A percentile compares a stretch with the other conserved stretches of the same genome.
Conservation (phyloP, 2,888 invertebrate genomes). For the Corbicula japonica region DNA sequence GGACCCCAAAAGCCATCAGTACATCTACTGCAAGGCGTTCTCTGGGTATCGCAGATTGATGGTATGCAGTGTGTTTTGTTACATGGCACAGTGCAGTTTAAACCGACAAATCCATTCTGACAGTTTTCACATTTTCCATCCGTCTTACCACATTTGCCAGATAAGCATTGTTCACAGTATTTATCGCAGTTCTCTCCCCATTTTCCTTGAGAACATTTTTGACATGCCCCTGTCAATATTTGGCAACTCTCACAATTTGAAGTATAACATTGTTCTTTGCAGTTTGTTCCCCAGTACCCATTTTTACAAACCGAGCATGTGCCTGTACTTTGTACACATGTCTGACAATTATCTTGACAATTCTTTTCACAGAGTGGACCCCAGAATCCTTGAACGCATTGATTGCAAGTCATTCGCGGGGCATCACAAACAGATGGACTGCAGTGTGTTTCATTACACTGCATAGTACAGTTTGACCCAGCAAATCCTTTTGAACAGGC, state of each 20-base stretch:
- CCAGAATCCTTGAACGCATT: too few relatives aligned
- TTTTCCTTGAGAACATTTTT: background rate
- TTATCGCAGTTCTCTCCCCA: background rate
- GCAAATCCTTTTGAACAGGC: too few relatives aligned
- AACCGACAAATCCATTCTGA: background rate
- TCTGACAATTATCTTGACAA: background rate
- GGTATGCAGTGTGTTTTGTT: background rate
- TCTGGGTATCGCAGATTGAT: background rate
- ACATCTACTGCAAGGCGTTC: background rate
- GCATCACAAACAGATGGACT: too few relatives aligned
- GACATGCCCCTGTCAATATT: background rate
- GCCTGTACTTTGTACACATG: background rate
- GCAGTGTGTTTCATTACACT: too few relatives aligned
- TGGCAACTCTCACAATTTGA: background rate
- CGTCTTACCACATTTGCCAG: background rate
- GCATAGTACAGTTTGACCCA: too few relatives aligned
- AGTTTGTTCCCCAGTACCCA: background rate
- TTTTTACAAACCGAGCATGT: background rate
- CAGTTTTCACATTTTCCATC: background rate
- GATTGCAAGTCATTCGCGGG: too few relatives aligned
- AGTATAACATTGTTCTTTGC: background rate
- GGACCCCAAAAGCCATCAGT: background rate
- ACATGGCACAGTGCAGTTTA: background rate
- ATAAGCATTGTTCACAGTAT: background rate
- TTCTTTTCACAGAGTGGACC: background rate